Conservation (phyloP, 2,888 invertebrate genomes). For the Dryomyza anilis region DNA sequence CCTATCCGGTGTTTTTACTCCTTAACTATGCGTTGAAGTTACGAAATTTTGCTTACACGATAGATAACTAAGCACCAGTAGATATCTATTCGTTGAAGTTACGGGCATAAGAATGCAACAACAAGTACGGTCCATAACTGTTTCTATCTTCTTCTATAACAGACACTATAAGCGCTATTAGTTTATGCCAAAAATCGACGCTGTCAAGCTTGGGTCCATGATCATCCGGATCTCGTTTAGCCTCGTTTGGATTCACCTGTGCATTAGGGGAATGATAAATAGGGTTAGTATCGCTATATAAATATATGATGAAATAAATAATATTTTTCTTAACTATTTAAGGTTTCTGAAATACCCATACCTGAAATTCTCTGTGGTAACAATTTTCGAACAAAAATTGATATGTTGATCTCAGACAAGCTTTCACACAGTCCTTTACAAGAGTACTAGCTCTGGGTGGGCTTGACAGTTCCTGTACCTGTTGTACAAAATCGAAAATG, state of each 20-base stretch:
- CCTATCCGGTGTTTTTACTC: too few species aligned
- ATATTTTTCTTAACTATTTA: too few species aligned
- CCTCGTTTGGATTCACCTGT: slow-evolving; percentile 87
- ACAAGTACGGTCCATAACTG: slow-evolving; percentile 82
- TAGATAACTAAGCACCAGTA: too few species aligned
- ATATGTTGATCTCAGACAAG: slow-evolving; percentile 97
- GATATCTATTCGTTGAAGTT: too few species aligned
- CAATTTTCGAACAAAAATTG: slow-evolving; percentile 99
- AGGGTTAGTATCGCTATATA: background rate
- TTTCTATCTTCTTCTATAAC: slow-evolving; percentile 99
- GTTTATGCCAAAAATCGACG: slow-evolving; percentile 97
- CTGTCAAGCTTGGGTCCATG: slow-evolving; percentile 86
- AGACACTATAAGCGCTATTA: slow-evolving; percentile 94
- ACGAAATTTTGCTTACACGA: too few species aligned
- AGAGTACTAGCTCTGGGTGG: slow-evolving; percentile 98
- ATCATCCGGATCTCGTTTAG: slow-evolving; percentile 85
- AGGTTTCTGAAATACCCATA: too few species aligned
- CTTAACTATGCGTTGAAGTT: too few species aligned
- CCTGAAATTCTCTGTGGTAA: slow-evolving; percentile 91
- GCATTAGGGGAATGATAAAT: background rate
- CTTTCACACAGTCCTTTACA: slow-evolving; percentile 99
- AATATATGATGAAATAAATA: background rate
- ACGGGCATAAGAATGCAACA: too few species aligned
- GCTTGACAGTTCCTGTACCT: slow-evolving; percentile 97
- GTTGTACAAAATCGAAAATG: slow-evolving; percentile 20